phyloP scores from a whole-genome alignment of 2,888 invertebrate species.

The Euplexia lucipara region DNA sequence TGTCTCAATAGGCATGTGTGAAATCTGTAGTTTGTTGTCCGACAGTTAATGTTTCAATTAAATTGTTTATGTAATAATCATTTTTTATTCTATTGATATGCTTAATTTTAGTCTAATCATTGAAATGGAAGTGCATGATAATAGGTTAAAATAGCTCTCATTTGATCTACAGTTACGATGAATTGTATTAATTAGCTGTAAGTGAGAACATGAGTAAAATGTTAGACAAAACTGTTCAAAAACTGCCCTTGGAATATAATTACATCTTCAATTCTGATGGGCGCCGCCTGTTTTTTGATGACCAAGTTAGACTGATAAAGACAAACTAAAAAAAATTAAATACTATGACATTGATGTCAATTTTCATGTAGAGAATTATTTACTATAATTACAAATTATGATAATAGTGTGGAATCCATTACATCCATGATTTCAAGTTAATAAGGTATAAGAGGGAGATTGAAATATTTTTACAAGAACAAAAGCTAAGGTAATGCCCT shows the following conservation, averaged over 20 bases:
- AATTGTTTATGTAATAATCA: conserved; percentile 89
- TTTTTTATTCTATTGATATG: conserved; percentile 90
- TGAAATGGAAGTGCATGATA: conserved; percentile 86
- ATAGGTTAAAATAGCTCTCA: conserved; percentile 87
- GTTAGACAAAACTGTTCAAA: conserved; percentile 73
- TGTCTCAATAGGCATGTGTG: conserved; percentile 80
- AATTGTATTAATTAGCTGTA: conserved; percentile 84
- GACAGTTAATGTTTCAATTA: conserved; percentile 89
- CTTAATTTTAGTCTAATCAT: conserved; percentile 88
- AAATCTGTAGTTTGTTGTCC: conserved; percentile 89
- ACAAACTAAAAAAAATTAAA: conserved; percentile 69
- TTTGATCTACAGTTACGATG: conserved; percentile 78
- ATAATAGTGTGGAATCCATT: conserved; percentile 56
- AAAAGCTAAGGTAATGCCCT: conserved; percentile 49
- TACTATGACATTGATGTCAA: conserved; percentile 75
- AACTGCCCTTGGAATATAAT: conserved; percentile 75
- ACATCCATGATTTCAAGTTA: conserved; percentile 65
- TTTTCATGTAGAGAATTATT: conserved; percentile 75
- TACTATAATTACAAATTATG: conserved; percentile 66
- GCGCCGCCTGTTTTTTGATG: conserved; percentile 81
- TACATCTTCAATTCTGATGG: conserved; percentile 73
- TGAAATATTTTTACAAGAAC: conserved; percentile 60
- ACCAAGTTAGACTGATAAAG: conserved; percentile 84
- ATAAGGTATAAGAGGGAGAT: conserved; percentile 70
- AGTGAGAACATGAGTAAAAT: conserved; percentile 74